These are phyloP conservation scores for Bungarus multicinctus DNA, from an alignment of 2,113 vertebrate genomes.

Conservation along the genomic window DNA sequence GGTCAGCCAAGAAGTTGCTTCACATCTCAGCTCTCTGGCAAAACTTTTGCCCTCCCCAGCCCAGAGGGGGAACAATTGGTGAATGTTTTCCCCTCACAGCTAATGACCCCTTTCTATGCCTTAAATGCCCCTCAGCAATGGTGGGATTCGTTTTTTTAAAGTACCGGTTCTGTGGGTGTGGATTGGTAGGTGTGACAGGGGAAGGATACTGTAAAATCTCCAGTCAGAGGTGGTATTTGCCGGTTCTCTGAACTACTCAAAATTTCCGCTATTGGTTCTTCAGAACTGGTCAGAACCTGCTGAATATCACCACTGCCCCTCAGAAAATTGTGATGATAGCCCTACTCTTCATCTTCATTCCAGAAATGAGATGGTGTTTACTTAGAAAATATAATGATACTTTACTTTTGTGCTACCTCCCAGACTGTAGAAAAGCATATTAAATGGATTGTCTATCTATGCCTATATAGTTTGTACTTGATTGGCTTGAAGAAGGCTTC, in stretches of 20 bases:
- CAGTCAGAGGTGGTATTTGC: too few species aligned
- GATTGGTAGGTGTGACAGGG: too few species aligned
- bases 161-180: too few species aligned
- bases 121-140: neutral
- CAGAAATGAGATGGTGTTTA: neutral
- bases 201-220: too few species aligned
- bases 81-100: neutral
- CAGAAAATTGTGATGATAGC: neutral
- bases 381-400: neutral
- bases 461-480: neutral
- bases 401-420: neutral
- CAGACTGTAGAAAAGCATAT: neutral
- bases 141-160: too few species aligned
- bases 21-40: neutral
- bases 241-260: too few species aligned
- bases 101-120: neutral
- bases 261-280: too few species aligned
- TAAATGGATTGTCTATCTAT: neutral
- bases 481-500: neutral
- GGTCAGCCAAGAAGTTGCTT: neutral
- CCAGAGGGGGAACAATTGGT: neutral
- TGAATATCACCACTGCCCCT: too few species aligned
- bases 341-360: neutral
- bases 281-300: too few species aligned
- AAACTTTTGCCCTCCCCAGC: neutral